Conservation (phyloP, 1,140 invertebrate species). For the Listronotus oregonensis region DNA sequence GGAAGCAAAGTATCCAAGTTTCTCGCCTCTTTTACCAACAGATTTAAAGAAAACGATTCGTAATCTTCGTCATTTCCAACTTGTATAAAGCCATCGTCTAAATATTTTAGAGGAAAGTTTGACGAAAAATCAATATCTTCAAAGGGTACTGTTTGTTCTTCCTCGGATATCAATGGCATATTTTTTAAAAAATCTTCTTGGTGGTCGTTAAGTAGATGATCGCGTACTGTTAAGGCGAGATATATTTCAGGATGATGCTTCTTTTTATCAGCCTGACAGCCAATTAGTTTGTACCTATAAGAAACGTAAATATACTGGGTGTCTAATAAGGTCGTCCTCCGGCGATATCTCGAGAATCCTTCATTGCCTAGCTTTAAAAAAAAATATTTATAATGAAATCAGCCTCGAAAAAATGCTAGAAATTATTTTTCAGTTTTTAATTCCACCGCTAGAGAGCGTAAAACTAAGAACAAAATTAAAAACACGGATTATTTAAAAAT, state of each 20-base stretch:
- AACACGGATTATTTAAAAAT: too few relatives aligned
- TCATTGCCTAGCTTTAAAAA: too few relatives aligned
- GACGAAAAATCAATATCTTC: slow-evolving; percentile 24
- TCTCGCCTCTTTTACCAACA: slow-evolving; percentile 39
- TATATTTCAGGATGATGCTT: slow-evolving; percentile 58
- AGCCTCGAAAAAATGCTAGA: too few relatives aligned
- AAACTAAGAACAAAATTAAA: too few relatives aligned
- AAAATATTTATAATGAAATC: too few relatives aligned
- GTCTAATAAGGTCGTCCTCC: too few relatives aligned
- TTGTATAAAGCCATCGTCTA: slow-evolving; percentile 49
- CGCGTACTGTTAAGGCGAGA: slow-evolving; percentile 58
- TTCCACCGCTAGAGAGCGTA: too few relatives aligned
- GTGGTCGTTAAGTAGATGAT: slow-evolving; percentile 45
- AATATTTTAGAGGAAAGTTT: slow-evolving; percentile 38
- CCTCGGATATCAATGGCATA: slow-evolving; percentile 40
- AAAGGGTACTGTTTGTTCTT: slow-evolving; percentile 9
- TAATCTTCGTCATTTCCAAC: slow-evolving; percentile 38
- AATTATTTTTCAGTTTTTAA: too few relatives aligned
- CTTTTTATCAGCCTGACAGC: slow-evolving; percentile 57
- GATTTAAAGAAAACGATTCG: slow-evolving; percentile 42
- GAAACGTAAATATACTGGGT: too few relatives aligned
- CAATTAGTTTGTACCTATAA: slow-evolving; percentile 54
- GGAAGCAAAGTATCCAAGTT: slow-evolving; percentile 51
- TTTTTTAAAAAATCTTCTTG: slow-evolving; percentile 6
- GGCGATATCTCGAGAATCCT: too few relatives aligned